A percentile compares a stretch with the other conserved stretches of the same genome.
phyloP scores from a whole-genome alignment of 2,888 invertebrate species.

The Hypomecis atomaria region DNA sequence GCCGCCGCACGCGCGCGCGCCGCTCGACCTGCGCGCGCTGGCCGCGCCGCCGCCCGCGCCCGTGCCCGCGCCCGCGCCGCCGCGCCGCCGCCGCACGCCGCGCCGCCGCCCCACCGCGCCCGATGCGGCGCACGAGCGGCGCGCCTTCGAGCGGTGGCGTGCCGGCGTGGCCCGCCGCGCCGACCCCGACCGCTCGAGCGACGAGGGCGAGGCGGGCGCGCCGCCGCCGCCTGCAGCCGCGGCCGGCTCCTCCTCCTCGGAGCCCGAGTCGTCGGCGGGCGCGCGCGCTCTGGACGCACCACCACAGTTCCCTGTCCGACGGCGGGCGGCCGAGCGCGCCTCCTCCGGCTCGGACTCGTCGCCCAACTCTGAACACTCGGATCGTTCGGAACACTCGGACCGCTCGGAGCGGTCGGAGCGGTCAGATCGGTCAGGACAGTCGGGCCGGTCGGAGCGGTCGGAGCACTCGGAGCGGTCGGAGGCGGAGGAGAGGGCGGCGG shows the following conservation, averaged over 20 bases:
- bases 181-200: conserved; percentile 62
- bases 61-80: conserved; percentile 34
- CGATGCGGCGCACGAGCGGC: conserved; percentile 62
- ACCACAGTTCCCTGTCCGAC: conserved; percentile 31
- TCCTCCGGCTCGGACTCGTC: conserved; percentile 56
- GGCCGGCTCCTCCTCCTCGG: neutral
- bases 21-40: conserved; percentile 52
- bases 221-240: conserved; percentile 26
- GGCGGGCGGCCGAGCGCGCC: conserved; percentile 42
- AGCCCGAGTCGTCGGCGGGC: conserved; percentile 25
- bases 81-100: conserved; percentile 50
- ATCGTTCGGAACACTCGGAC: conserved; percentile 12
- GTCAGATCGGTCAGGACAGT: neutral
- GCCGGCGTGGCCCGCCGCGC: conserved; percentile 61
- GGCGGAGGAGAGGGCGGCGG: conserved; percentile 25
- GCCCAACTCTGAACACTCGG: conserved; percentile 31
- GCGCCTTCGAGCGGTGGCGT: conserved; percentile 65
- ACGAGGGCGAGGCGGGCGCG: conserved; percentile 50
- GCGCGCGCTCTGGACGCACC: conserved; percentile 12
- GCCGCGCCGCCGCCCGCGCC: conserved; percentile 37
- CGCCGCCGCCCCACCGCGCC: conserved; percentile 45
- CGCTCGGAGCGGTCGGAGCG: conserved; percentile 22
- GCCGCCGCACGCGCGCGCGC: conserved; percentile 50
- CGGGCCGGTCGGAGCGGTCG: conserved; percentile 36
- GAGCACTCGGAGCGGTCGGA: conserved; percentile 15